Conservation (phyloP, 2,113 vertebrate genomes). For the Capreolus pygargus region DNA sequence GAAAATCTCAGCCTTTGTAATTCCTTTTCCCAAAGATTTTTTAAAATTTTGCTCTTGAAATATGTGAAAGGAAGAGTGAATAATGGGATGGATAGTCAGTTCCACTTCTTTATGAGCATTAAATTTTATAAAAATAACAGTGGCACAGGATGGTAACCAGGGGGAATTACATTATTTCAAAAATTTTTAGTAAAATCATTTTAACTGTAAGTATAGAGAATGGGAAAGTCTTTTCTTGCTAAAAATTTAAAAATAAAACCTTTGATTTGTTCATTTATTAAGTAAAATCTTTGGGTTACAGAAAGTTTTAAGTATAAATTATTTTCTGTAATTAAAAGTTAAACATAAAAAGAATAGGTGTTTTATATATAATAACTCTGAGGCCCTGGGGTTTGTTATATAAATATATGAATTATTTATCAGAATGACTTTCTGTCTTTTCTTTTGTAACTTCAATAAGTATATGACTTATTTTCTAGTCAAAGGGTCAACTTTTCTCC, state of each 20-base stretch:
- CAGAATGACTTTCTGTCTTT: neutral
- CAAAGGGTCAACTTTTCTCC: neutral
- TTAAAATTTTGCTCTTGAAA: neutral
- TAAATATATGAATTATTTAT: neutral
- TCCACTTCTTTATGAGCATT: neutral
- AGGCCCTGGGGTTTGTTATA: neutral
- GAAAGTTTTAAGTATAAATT: neutral
- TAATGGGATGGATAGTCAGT: neutral
- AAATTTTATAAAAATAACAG: neutral
- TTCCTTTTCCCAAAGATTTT: neutral
- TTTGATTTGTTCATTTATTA: neutral
- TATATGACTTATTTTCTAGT: neutral
- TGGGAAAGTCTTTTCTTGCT: neutral
- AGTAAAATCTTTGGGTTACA: neutral
- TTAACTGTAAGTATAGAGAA: neutral
- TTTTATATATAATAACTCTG: neutral
- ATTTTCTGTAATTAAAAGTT: neutral
- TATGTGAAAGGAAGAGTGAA: neutral
- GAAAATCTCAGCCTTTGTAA: neutral
- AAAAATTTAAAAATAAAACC: neutral
- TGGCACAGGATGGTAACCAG: neutral
- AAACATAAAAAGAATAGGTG: neutral
- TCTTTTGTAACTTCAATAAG: neutral
- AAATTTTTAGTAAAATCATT: neutral
- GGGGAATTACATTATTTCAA: neutral